A percentile compares a stretch with the other conserved stretches of the same genome.
Conservation (phyloP, 2,797 vertebrate genomes). For the Garrulus glandarius region DNA sequence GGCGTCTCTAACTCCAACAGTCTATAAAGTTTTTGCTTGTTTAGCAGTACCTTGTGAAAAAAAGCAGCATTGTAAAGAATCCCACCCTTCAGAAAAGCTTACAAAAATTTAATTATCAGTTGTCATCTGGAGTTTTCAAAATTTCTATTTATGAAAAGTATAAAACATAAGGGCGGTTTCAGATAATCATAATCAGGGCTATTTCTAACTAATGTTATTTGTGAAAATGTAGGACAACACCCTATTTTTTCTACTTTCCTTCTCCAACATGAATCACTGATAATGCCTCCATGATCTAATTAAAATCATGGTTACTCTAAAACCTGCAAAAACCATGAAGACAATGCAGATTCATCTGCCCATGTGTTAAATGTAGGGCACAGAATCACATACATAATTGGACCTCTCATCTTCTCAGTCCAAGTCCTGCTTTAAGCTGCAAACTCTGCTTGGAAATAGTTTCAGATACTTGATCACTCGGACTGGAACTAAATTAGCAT, state of each 20-base stretch:
- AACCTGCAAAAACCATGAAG: background rate
- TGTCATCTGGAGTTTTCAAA: background rate
- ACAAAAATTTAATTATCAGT: background rate
- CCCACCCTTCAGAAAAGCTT: background rate
- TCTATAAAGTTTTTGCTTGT: background rate
- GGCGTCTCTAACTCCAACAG: background rate
- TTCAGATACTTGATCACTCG: background rate
- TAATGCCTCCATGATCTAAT: background rate
- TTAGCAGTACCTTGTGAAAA: background rate
- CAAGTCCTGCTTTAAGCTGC: background rate
- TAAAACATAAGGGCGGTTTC: background rate
- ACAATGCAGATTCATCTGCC: background rate
- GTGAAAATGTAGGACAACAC: background rate
- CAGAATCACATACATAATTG: background rate
- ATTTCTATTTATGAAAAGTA: background rate
- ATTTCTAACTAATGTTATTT: background rate
- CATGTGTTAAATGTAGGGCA: accelerated
- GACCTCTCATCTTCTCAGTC: background rate
- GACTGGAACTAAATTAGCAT: background rate
- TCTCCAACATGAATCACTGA: background rate
- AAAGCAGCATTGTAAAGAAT: background rate
- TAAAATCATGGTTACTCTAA: background rate
- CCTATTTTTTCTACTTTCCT: background rate
- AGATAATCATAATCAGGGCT: background rate
- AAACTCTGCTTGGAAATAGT: background rate